Evolutionary conservation across 2,888 invertebrate genomes (phyloP).

Genomic region (Phyllotreta cruciferae): DNA sequence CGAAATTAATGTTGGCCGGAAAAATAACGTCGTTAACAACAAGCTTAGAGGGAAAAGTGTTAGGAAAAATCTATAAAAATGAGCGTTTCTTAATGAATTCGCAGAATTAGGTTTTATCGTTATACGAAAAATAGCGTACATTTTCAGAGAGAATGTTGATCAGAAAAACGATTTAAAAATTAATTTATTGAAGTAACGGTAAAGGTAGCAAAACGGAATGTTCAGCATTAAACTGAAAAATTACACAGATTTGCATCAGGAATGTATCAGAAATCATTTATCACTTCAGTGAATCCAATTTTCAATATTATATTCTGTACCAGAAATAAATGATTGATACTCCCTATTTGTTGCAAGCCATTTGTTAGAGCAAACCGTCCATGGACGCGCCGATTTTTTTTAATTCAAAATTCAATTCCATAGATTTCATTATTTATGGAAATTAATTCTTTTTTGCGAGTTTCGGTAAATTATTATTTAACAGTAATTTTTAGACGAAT

Average conservation of each 20-base stretch:
- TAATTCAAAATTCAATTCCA: slow-evolving; percentile 32
- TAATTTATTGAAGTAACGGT: too few relatives aligned
- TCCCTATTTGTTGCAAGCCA: slow-evolving; percentile 38
- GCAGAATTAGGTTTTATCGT: too few relatives aligned
- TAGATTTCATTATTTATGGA: slow-evolving; percentile 29
- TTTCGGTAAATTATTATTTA: slow-evolving; percentile 25
- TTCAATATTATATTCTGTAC: slow-evolving; percentile 27
- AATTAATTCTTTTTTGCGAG: slow-evolving; percentile 25
- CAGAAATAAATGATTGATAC: slow-evolving; percentile 39
- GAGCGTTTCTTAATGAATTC: too few relatives aligned
- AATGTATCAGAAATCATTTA: slow-evolving; percentile 23
- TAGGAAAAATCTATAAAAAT: too few relatives aligned
- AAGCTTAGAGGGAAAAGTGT: too few relatives aligned
- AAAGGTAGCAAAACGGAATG: too few relatives aligned
- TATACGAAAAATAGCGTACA: too few relatives aligned
- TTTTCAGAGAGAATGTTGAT: too few relatives aligned
- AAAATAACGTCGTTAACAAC: too few relatives aligned
- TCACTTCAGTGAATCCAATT: slow-evolving; percentile 18
- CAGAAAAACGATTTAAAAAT: too few relatives aligned
- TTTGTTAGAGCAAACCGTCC: slow-evolving; percentile 38
- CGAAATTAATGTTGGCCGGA: too few relatives aligned
- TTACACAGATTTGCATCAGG: slow-evolving; percentile 3
- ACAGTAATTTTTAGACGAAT: slow-evolving; percentile 21
- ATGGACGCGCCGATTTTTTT: slow-evolving; percentile 35
- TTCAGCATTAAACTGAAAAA: slow-evolving; percentile 3